Evolutionary conservation across 2,888 invertebrate genomes (phyloP), one percentile per base, ranked within the genome.

Genomic region (Meta bourneti): DNA sequence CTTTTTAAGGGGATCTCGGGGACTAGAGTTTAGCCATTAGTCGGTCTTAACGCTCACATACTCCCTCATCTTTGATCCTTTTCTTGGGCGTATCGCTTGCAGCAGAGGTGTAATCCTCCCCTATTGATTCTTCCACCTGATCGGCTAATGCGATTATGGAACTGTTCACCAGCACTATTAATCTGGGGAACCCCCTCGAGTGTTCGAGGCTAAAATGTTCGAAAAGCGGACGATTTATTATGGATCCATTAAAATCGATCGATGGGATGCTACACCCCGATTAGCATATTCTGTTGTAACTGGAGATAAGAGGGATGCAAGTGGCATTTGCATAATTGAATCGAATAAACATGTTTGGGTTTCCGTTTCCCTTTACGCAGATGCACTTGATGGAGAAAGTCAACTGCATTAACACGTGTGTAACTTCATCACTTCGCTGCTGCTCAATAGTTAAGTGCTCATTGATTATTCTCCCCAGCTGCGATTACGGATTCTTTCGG

Each of bases 261-360:
- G 78, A 52, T 34, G 7, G 71, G n/a, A 48, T 61, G 19, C 19
- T 19, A 69, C 77, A 8, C 49, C 87, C 61, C 34, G 34, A 61
- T 61, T 61, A 61, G 61, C 79, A n/a, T 52, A n/a, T n/a, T 54
- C 79, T 54, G 9, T 51, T 51, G 19, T 74, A 52, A 11, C 52
- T 16, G 20, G 77, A 20, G 52, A 48, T 19, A 49, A 75, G 77
- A 85, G 16, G 85, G 49, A 78, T 69, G 74, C 75, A 69, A n/a
- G 20, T 61, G 51, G 72, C 34, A 85, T 85, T 85, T 85, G 85
- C 85, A 85, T 85, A 85, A 85, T 85, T 85, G 85, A 85, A 85
- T 85, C 70, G 85, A 77, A 78, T 85, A 49, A 70, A 69, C 75
- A 70, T 85, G 85, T 69, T 85, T 48, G n/a, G 34, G 77, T 20